phyloP scores from a whole-genome alignment of 2,113 vertebrate genomes.

The Cyprinodon tularosa region DNA sequence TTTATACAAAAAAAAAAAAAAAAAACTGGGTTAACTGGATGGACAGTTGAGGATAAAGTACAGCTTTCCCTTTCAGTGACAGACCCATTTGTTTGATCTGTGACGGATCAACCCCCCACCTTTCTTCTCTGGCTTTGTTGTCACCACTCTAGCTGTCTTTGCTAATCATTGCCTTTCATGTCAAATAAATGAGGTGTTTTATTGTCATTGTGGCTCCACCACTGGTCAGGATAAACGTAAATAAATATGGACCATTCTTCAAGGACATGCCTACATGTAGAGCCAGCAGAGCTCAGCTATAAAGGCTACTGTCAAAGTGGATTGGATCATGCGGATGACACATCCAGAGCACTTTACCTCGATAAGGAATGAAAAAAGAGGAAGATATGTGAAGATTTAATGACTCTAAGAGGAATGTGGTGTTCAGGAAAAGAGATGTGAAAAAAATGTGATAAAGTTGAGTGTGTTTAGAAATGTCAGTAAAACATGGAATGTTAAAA shows the following conservation, averaged over 20 bases:
- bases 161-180: constrained; percentile 70
- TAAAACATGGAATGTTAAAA: constrained; percentile 23
- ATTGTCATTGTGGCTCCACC: constrained; percentile 40
- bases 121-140: constrained; percentile 62
- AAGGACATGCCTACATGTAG: constrained; percentile 52
- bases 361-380: constrained; percentile 27
- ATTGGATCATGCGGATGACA: constrained; percentile 68
- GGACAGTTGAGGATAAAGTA: constrained; percentile 41
- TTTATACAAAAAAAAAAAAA: constrained; percentile 17
- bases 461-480: constrained; percentile 30
- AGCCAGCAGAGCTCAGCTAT: constrained; percentile 46
- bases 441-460: constrained; percentile 44
- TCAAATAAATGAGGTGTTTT: constrained; percentile 68
- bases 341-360: constrained; percentile 60
- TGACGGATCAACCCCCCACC: constrained; percentile 65
- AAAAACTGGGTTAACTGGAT: constrained; percentile 31
- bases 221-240: constrained; percentile 61
- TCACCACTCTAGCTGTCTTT: constrained; percentile 66
- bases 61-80: constrained; percentile 51
- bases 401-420: constrained; percentile 68
- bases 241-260: constrained; percentile 52
- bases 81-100: constrained; percentile 58
- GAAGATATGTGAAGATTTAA: constrained; percentile 68
- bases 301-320: constrained; percentile 59
- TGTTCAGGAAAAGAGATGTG: constrained; percentile 57